Conservation (phyloP, 2,888 invertebrate genomes). For the Stratiomys singularior region DNA sequence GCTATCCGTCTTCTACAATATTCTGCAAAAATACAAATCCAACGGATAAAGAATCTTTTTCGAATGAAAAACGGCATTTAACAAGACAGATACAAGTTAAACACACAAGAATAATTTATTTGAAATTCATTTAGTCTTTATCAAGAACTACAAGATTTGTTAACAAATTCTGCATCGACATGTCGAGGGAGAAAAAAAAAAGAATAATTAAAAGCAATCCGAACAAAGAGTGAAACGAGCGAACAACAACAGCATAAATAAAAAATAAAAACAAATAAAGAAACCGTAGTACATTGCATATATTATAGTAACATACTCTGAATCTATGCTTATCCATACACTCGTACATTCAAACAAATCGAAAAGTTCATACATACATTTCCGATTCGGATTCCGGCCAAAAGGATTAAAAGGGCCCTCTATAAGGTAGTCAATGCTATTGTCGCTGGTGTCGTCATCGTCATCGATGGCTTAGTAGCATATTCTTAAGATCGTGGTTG, state of each 20-base stretch:
- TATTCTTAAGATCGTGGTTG: background rate
- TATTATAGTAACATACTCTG: no score
- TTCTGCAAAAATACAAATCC: background rate
- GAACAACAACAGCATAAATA: background rate
- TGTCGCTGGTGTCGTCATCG: no score
- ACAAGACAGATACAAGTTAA: slow-evolving; percentile 40
- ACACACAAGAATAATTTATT: slow-evolving; percentile 27
- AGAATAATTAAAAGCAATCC: background rate
- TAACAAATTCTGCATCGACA: slow-evolving; percentile 39
- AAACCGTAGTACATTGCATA: no score
- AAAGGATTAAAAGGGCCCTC: background rate
- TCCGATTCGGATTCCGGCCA: background rate
- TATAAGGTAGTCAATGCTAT: no score
- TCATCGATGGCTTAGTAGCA: no score
- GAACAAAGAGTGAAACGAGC: background rate
- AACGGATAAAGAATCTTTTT: slow-evolving; percentile 12
- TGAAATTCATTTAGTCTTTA: slow-evolving; percentile 39
- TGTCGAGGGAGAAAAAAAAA: background rate
- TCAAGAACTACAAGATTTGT: slow-evolving; percentile 33
- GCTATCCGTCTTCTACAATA: background rate
- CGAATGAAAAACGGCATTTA: slow-evolving; percentile 42
- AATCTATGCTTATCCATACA: no score
- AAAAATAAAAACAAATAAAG: background rate
- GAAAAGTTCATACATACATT: background rate
- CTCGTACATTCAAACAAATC: no score